A percentile compares a stretch with the other conserved stretches of the same genome.
These are phyloP conservation scores for Ciconia stormi DNA, from an alignment of 2,113 vertebrate genomes.

Conservation along the genomic window DNA sequence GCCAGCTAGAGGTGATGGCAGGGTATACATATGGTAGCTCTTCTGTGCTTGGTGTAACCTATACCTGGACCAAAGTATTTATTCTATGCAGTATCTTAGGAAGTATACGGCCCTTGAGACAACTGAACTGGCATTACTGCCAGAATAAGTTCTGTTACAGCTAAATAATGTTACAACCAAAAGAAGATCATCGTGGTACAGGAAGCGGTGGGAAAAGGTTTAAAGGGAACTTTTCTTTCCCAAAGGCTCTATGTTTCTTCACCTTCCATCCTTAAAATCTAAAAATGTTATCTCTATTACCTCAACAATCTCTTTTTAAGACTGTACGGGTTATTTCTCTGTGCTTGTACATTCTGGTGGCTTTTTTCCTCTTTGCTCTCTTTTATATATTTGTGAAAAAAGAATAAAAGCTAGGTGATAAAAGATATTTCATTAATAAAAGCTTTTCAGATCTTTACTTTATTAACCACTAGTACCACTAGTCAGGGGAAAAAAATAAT, in stretches of 20 bases:
- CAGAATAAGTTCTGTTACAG: slow-evolving; percentile 13
- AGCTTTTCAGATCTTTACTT: neutral
- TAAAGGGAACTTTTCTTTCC: slow-evolving; percentile 28
- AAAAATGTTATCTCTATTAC: slow-evolving; percentile 28
- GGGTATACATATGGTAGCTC: neutral
- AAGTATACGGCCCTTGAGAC: slow-evolving; percentile 8
- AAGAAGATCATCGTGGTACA: neutral
- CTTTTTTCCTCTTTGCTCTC: neutral
- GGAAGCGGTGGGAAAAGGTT: neutral
- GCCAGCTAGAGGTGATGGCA: neutral
- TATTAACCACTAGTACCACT: neutral
- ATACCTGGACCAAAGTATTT: neutral
- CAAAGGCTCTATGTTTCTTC: slow-evolving; percentile 24
- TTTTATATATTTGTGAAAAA: neutral
- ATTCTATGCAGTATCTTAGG: neutral
- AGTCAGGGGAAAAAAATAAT: neutral
- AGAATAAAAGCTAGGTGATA: neutral
- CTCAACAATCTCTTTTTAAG: neutral
- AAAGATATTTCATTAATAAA: slow-evolving; percentile 21
- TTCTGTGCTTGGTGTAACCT: neutral
- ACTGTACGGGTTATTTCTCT: neutral
- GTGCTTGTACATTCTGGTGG: neutral
- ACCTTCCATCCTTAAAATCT: neutral
- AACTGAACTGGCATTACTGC: neutral
- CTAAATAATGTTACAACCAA: slow-evolving; percentile 7